Evolutionary conservation across 2,797 vertebrate genomes (phyloP).

Genomic region (Clarias pachynema): DNA sequence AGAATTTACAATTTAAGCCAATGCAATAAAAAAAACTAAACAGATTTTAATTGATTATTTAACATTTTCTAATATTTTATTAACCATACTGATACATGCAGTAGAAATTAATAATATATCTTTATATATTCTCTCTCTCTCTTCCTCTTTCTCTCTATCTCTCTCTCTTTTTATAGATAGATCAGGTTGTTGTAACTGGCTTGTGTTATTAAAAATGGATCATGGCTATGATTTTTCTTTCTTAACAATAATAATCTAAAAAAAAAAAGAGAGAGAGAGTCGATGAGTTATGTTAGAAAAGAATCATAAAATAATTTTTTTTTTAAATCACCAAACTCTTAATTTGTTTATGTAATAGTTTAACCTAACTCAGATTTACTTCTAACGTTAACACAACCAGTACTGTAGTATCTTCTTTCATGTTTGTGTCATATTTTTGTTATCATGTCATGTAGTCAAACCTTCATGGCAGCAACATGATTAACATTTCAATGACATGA

Average conservation of each 20-base stretch:
- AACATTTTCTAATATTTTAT: background rate
- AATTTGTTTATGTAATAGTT: background rate
- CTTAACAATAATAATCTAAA: too few species aligned
- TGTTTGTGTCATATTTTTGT: background rate
- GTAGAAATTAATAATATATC: background rate
- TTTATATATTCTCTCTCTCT: too few species aligned
- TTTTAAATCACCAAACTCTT: background rate
- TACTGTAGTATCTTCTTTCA: background rate
- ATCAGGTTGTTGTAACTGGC: background rate
- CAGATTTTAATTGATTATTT: background rate
- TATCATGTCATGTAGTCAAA: background rate
- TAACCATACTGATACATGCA: background rate
- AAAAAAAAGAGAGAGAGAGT: too few species aligned
- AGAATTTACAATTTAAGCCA: background rate
- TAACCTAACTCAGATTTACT: background rate
- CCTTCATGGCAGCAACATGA: background rate
- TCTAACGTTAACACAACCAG: background rate
- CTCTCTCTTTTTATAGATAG: background rate
- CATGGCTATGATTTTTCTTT: background rate
- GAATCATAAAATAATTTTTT: background rate
- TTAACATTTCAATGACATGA: background rate
- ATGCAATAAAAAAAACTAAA: background rate
- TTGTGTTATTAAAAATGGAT: background rate
- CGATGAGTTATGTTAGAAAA: background rate
- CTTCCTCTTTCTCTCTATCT: too few species aligned